Base-by-base conservation (phyloP, 2,797 vertebrate genomes). In the Hylomyscus alleni region DNA sequence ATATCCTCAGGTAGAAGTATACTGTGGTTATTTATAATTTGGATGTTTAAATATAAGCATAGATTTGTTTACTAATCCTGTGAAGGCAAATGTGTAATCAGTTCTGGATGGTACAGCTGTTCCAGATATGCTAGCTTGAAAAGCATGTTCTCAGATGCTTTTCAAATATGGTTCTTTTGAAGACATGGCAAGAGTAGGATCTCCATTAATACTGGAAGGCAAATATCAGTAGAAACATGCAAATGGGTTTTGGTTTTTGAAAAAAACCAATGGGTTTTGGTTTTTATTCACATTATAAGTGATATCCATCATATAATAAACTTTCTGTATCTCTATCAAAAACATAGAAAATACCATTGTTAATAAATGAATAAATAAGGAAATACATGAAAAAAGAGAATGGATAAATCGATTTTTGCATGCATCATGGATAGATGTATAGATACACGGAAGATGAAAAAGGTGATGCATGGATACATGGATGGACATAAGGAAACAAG, bases 1-100 rank as follows among this genome's bases (percentile, higher is more conserved):
- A 13, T 4, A 10, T 17, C 69, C 67, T 40, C 22, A 75, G 4
- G 19, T 15, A 95, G 2, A 81, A 58, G 3, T 4, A 90, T 56
- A 26, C 15, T 20, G 60, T 29, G n/a, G 19, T 47, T 40, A 13
- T 22, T 22, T 82, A 73, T 89, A 78, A 26, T 93, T 34, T 89
- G 62, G 26, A 34, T 9, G 1, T 67, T 52, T 62, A 62, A 76
- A 91, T 19, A 13, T 0, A 24, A 73, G 19, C 0, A 34, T 11
- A 34, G 19, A 9, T 62, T 19, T 87, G 20, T 88, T 87, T 34
- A 26, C 50, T 0, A 15, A 31, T 76, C 17, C n/a, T 37, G 0
- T 72, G 12, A n/a, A 31, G 2, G 7, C 15, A 72, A 24, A 11
- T 4, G 4, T 0, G 0, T 37, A 7, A 1, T 34, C 56, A 34